A percentile compares a stretch with the other conserved stretches of the same genome.
These are phyloP conservation scores for Sebastes alutus DNA, from an alignment of 2,797 vertebrate genomes.

Conservation along the genomic window DNA sequence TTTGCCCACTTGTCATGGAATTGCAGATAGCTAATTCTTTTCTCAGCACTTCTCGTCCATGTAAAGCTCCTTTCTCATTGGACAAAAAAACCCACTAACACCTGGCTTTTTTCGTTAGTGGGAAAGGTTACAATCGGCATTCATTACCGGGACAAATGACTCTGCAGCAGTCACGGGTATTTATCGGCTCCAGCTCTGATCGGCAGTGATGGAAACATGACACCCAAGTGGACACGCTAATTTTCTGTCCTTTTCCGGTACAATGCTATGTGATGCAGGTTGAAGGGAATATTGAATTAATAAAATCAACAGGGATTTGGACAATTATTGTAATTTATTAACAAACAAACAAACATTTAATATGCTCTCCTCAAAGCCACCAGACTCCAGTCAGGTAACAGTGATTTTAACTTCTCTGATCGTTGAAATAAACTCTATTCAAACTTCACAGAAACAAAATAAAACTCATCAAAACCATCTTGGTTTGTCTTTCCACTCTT, in stretches of 20 bases:
- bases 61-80: background rate
- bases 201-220: background rate
- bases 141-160: background rate
- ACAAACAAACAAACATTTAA: background rate
- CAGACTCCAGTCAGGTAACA: background rate
- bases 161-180: background rate
- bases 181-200: background rate
- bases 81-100: background rate
- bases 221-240: background rate
- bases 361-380: background rate
- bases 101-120: background rate
- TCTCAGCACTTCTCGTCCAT: too few species aligned
- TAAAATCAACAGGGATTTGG: background rate
- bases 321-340: background rate
- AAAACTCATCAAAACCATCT: background rate
- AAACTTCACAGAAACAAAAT: background rate
- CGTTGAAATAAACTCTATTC: accelerated
- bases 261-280: background rate
- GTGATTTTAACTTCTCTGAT: background rate
- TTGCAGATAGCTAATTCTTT: background rate
- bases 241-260: background rate
- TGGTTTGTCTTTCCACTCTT: background rate
- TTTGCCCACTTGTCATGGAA: background rate
- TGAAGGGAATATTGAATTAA: background rate
- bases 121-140: background rate